These are phyloP conservation scores for Caenorhabditis sp. DNA, from an alignment of 2,888 invertebrate genomes.

Conservation along the genomic window DNA sequence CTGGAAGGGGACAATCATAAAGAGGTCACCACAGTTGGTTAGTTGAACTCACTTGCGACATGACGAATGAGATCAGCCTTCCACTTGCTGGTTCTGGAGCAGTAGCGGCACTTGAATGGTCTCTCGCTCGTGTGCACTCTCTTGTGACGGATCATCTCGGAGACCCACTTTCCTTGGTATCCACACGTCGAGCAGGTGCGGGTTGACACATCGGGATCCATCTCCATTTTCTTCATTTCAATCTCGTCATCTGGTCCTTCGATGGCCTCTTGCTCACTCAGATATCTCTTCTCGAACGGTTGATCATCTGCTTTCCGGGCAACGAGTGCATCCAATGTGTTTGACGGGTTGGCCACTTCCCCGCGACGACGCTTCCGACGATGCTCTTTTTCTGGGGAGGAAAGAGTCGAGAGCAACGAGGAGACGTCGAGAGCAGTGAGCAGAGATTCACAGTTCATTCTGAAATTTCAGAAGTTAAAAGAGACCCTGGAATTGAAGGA, in stretches of 20 bases:
- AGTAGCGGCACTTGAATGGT: constrained; percentile 81
- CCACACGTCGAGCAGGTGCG: constrained; percentile 79
- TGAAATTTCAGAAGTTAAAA: background rate
- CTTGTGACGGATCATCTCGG: constrained; percentile 81
- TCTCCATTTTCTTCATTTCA: constrained; percentile 77
- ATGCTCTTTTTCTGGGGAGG: constrained; percentile 23
- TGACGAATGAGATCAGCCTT: constrained; percentile 81
- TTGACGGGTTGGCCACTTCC: constrained; percentile 74
- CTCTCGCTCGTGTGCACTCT: constrained; percentile 80
- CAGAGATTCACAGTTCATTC: constrained; percentile 52
- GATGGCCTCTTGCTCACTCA: constrained; percentile 78
- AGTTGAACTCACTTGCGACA: constrained; percentile 79
- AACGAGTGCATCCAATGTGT: constrained; percentile 78
- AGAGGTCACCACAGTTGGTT: background rate
- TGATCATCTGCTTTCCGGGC: constrained; percentile 75
- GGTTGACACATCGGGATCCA: constrained; percentile 78
- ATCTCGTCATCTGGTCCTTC: constrained; percentile 77
- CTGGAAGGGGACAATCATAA: constrained; percentile 64
- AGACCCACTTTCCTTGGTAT: constrained; percentile 80
- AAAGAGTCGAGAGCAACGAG: constrained; percentile 35
- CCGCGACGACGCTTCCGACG: constrained; percentile 59
- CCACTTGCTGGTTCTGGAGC: constrained; percentile 81
- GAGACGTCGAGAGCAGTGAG: constrained; percentile 50
- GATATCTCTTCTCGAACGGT: constrained; percentile 72
- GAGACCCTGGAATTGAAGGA: background rate